Percentiles rank a stretch among this genome's conserved stretches.
Evolutionary conservation across 2,888 invertebrate genomes (phyloP).

Genomic region (Campoplex nolae): DNA sequence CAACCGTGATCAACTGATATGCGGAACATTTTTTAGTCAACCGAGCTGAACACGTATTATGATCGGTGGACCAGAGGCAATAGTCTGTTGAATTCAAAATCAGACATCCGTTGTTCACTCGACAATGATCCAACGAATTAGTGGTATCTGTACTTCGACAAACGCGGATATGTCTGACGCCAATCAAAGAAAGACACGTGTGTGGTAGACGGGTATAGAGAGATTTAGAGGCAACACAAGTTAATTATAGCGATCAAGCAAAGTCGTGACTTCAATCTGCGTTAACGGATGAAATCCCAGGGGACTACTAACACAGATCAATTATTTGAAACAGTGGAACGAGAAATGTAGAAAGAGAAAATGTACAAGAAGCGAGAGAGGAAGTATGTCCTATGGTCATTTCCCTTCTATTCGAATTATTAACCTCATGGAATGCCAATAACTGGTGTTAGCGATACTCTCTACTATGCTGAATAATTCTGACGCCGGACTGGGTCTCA

Average conservation of each 20-base stretch:
- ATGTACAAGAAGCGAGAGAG: constrained; percentile 7
- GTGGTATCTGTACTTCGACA: background rate
- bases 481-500: constrained; percentile 9
- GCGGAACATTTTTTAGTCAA: background rate
- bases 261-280: constrained; percentile 67
- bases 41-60: background rate
- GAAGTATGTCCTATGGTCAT: constrained; percentile 7
- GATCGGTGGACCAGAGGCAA: background rate
- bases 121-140: background rate
- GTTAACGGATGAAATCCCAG: constrained; percentile 58
- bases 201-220: background rate
- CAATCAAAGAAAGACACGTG: constrained; percentile 16
- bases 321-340: constrained; percentile 45
- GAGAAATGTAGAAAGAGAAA: constrained; percentile 6
- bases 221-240: constrained; percentile 59
- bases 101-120: background rate
- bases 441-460: constrained; percentile 44
- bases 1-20: too few relatives aligned
- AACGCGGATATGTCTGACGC: constrained; percentile 18
- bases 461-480: constrained; percentile 48
- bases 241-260: constrained; percentile 77
- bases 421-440: constrained; percentile 50
- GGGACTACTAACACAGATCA: constrained; percentile 41
- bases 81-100: background rate
- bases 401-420: constrained; percentile 56